phyloP scores from a whole-genome alignment of 2,797 vertebrate species.

The Lacerta viridis region DNA sequence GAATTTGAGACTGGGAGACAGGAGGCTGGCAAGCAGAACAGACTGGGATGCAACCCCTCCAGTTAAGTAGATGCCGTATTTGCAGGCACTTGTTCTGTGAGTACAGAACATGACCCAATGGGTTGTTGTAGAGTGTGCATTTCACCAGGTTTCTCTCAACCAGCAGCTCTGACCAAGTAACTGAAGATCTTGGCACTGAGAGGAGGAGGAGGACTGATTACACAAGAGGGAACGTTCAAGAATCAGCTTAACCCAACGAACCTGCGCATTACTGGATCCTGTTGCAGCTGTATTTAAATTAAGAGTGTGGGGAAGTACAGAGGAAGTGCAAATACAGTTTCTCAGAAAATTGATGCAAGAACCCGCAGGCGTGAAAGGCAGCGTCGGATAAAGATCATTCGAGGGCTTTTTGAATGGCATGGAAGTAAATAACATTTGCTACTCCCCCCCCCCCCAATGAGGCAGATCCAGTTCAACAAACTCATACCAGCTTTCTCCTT shows the following conservation, averaged over 20 bases:
- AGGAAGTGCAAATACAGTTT: slow-evolving; percentile 17
- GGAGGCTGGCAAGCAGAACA: too few relatives aligned
- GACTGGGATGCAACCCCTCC: too few relatives aligned
- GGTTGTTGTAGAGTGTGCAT: too few relatives aligned
- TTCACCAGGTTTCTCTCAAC: background rate
- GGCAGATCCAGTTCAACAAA: background rate
- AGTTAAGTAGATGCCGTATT: too few relatives aligned
- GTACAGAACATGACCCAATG: background rate
- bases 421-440: background rate
- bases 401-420: background rate
- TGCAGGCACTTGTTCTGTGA: background rate
- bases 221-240: background rate
- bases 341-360: slow-evolving; percentile 26
- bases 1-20: too few relatives aligned
- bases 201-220: background rate
- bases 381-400: background rate
- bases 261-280: background rate
- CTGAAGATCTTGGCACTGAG: background rate
- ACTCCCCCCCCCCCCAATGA: background rate
- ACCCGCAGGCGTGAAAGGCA: background rate
- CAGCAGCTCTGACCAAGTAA: background rate
- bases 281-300: slow-evolving; percentile 3
- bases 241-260: background rate
- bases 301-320: background rate
- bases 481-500: background rate